Base-by-base conservation (phyloP, 64 coral and sea anemone species). In the Hydrozoanthus tunicans region DNA sequence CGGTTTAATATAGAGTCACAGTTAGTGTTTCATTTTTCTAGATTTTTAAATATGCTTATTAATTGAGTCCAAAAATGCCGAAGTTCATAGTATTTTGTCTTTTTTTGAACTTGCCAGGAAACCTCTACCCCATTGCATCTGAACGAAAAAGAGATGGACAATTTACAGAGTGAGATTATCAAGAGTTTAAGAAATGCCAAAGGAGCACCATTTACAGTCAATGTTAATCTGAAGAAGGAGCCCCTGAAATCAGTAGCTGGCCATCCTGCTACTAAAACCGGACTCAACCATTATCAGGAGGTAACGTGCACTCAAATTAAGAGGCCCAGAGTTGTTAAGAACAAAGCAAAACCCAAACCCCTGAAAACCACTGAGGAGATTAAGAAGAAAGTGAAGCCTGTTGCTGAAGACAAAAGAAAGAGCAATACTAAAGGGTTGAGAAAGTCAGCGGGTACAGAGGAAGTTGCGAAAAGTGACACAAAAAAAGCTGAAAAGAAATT, bases 101-200 rank as follows among this genome's bases (percentile, higher is more conserved):
- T 81, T 81, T 14, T 20, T 62, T 81, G 5, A 59, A 51, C 27
- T 74, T 6, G 9, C n/a, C 67, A 88, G 84, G 84, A 88, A 20
- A 73, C 58, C 23, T 74, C 84, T 88, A 51, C 84, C 56, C 56
- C 84, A 8, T 67, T 88, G 24, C 84, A 88, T 10, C 54, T 88
- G 84, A 88, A 73, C 58, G 55, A 88, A 61, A 88, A 61, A 25
- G 68, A 88, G 56, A 88, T 88, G 84, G 74, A 59, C 54, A 88
- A 88, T 43, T 56, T 88, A 26, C 84, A 88, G 10, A 61, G 25
- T 58, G 84, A 88, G 55, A 75, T 88, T 25, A 59, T 88, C 17
- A 88, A 88, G 25, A 70, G 84, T 27, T 4, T 88, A 15, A 54
- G 74, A 7, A 75, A 7, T 7, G 68, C 84, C 1, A 75, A 88